phyloP scores from a whole-genome alignment of 37 sponge, comb jelly and placozoan genomes.

The Axinella damicornis region DNA sequence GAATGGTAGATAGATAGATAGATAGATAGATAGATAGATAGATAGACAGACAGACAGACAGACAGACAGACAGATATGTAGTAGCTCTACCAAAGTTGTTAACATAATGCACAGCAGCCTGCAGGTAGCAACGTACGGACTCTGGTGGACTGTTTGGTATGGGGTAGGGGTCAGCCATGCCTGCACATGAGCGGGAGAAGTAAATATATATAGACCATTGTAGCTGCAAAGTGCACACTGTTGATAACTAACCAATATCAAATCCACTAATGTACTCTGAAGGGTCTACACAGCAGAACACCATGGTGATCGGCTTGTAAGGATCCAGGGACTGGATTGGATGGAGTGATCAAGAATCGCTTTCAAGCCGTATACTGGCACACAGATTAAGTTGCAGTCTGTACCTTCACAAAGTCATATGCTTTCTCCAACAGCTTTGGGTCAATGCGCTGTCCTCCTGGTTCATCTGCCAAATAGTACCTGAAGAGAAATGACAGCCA shows the following conservation, averaged over 20 bases:
- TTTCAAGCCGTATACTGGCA: no score
- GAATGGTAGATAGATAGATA: background rate
- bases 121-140: background rate
- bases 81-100: no score
- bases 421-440: constrained; percentile 6
- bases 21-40: no score
- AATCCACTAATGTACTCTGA: background rate
- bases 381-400: background rate
- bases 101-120: no score
- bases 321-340: constrained; percentile 9
- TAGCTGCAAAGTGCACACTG: background rate
- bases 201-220: background rate
- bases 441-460: background rate
- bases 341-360: background rate
- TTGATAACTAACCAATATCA: constrained; percentile 11
- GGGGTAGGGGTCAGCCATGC: constrained; percentile 38
- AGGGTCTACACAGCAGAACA: constrained; percentile 34
- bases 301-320: constrained; percentile 18
- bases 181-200: background rate
- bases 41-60: background rate
- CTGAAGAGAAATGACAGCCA: background rate
- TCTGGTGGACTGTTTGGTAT: constrained; percentile 15
- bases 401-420: constrained; percentile 41
- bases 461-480: constrained; percentile 55
- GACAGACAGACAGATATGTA: no score